Conservation (phyloP, 1,140 invertebrate species). For the Heliconius himera region DNA sequence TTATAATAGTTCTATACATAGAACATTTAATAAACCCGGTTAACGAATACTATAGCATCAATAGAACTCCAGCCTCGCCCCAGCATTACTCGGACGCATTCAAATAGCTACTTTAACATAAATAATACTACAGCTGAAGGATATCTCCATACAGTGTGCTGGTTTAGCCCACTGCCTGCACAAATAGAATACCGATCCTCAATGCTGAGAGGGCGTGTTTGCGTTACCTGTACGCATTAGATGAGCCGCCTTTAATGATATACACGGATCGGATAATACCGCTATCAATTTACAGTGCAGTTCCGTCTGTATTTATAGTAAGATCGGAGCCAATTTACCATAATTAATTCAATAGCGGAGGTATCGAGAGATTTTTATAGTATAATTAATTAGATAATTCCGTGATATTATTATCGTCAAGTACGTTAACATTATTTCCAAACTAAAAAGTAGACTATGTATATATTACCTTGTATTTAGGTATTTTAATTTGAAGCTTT, state of each 20-base stretch:
- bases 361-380: background rate
- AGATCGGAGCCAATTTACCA: background rate
- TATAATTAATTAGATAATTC: background rate
- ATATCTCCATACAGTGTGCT: slow-evolving; percentile 44
- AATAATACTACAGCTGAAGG: slow-evolving; percentile 34
- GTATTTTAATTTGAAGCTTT: background rate
- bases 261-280: slow-evolving; percentile 33
- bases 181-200: slow-evolving; percentile 60
- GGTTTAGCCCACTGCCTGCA: slow-evolving; percentile 37
- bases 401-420: background rate
- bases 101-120: slow-evolving; percentile 55
- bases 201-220: slow-evolving; percentile 55
- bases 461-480: background rate
- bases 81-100: slow-evolving; percentile 38
- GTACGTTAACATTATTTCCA: background rate
- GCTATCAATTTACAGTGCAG: slow-evolving; percentile 9
- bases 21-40: slow-evolving; percentile 29
- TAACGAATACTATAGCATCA: slow-evolving; percentile 27
- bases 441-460: background rate
- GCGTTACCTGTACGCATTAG: slow-evolving; percentile 33
- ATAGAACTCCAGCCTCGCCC: slow-evolving; percentile 30
- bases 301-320: slow-evolving; percentile 11
- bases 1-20: slow-evolving; percentile 1
- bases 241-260: slow-evolving; percentile 40
- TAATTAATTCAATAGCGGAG: slow-evolving; percentile 19